Conservation (phyloP, 2,113 vertebrate genomes). For the Fulica atra region DNA sequence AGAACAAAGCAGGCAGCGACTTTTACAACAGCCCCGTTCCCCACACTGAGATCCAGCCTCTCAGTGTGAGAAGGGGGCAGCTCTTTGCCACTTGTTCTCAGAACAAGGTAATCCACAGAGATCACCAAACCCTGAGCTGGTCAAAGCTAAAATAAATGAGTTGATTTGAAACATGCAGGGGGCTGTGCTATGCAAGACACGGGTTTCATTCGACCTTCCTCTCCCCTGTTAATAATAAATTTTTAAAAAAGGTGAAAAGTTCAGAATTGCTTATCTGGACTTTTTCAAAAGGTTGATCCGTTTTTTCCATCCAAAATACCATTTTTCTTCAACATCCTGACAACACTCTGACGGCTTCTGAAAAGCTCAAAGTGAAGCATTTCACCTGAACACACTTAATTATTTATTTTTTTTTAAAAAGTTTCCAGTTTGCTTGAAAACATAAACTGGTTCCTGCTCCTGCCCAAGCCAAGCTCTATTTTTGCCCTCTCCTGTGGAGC, state of each 20-base stretch:
- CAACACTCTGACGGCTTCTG: background rate
- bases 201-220: background rate
- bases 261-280: background rate
- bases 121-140: background rate
- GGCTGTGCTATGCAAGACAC: background rate
- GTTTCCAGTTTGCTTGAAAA: background rate
- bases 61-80: background rate
- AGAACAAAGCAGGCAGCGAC: background rate
- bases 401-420: too few relatives aligned
- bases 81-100: background rate
- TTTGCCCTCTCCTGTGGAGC: background rate
- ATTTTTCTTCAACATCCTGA: background rate
- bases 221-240: background rate
- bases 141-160: background rate
- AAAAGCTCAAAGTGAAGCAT: background rate
- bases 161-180: background rate
- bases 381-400: background rate
- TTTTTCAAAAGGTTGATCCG: background rate
- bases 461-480: background rate
- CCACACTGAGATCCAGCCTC: background rate
- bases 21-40: background rate
- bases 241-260: background rate
- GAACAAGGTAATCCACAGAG: background rate
- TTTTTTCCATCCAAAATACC: background rate
- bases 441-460: background rate